A percentile compares a stretch with the other conserved stretches of the same genome.
These are phyloP conservation scores for Pollenia angustigena DNA, from an alignment of 2,888 invertebrate species.

Conservation along the genomic window DNA sequence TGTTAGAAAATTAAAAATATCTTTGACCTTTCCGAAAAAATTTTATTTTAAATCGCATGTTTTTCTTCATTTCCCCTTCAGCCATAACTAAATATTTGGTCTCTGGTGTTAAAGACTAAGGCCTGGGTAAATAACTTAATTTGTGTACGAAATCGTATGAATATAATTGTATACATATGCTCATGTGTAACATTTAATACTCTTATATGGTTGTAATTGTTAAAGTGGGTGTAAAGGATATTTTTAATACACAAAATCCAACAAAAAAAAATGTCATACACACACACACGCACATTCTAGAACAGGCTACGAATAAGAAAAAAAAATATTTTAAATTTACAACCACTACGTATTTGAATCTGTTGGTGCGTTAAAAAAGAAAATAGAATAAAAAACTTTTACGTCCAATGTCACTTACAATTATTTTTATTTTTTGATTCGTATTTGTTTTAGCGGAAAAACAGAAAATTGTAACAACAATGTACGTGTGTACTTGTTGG, in stretches of 20 bases:
- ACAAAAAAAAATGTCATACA: not conserved
- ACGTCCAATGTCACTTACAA: slow-evolving; percentile 36
- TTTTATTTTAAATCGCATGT: no score
- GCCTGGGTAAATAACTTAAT: not conserved
- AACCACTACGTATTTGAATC: slow-evolving; percentile 12
- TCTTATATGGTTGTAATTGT: not conserved
- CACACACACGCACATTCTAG: not conserved
- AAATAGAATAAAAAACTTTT: not conserved
- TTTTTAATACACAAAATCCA: not conserved
- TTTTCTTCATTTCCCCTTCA: no score
- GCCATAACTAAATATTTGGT: no score
- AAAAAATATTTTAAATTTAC: not conserved
- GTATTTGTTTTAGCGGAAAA: not conserved
- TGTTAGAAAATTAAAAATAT: no score
- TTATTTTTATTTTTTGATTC: not conserved
- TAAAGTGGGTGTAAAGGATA: slow-evolving; percentile 49
- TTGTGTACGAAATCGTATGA: not conserved
- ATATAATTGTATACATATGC: not conserved
- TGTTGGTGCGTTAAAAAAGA: slow-evolving; percentile 33
- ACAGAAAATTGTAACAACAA: slow-evolving; percentile 3
- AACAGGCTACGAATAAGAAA: not conserved
- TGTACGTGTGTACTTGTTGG: not conserved
- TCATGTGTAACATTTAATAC: not conserved
- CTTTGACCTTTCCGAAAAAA: no score
- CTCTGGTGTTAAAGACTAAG: no score